Conservation (phyloP, 2,797 vertebrate genomes). For the Hypotaenidia philippensis region DNA sequence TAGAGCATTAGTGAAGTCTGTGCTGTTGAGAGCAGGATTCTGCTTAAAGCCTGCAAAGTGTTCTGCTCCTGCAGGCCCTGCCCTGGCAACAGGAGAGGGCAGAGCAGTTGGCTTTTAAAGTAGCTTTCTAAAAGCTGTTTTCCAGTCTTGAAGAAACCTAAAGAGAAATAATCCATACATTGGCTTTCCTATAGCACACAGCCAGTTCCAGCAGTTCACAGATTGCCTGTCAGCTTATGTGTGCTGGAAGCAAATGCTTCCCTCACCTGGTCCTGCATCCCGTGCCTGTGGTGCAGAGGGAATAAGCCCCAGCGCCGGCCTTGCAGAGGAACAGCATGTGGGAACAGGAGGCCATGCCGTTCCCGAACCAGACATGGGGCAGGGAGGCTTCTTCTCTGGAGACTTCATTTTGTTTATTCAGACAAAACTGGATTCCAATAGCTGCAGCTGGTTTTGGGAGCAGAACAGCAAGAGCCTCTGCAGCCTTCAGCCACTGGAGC, state of each 20-base stretch:
- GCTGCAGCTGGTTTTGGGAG: conserved; percentile 13
- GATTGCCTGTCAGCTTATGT: neutral
- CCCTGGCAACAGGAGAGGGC: neutral
- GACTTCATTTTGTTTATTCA: conserved; percentile 50
- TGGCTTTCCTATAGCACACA: neutral
- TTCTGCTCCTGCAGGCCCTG: neutral
- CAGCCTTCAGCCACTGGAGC: neutral
- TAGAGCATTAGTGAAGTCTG: neutral
- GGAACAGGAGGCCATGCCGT: conserved; percentile 38
- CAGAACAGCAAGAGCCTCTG: neutral
- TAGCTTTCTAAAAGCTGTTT: neutral
- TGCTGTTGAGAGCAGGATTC: neutral
- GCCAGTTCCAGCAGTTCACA: neutral
- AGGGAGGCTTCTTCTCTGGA: conserved; percentile 39
- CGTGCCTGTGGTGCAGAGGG: neutral
- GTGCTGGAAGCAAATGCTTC: neutral
- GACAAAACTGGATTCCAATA: conserved; percentile 19
- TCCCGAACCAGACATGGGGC: conserved; percentile 33
- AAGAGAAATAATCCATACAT: neutral
- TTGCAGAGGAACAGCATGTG: neutral
- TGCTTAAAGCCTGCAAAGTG: neutral
- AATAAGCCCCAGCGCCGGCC: neutral
- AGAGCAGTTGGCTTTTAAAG: neutral
- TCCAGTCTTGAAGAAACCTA: neutral
- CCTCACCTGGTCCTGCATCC: neutral